phyloP scores from a whole-genome alignment of 1,140 invertebrate species.

The Acromyrmex heyeri region DNA sequence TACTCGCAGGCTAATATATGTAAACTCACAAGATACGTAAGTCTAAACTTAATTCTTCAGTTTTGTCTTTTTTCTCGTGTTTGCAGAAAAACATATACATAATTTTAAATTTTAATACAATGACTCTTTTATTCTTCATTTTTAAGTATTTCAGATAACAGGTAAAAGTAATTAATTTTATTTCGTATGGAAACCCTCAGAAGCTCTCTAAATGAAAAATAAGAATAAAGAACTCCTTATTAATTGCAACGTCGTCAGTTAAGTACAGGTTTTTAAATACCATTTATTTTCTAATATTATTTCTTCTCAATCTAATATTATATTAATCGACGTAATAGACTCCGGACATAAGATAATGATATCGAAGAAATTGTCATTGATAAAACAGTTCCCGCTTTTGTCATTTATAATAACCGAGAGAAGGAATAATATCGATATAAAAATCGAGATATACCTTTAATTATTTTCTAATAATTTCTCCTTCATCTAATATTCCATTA shows the following conservation, averaged over 20 bases:
- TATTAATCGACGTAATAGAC: not conserved
- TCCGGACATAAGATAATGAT: constrained; percentile 14
- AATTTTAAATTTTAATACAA: not conserved
- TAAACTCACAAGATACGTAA: constrained; percentile 1
- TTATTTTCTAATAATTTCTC: not conserved
- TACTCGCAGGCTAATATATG: not conserved
- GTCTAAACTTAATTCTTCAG: not conserved
- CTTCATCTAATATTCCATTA: constrained; percentile 1
- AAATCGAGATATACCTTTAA: not conserved
- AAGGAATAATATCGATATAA: not conserved
- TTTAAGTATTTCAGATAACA: not conserved
- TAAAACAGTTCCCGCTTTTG: not conserved
- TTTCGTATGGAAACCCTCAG: not conserved
- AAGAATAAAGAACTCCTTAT: not conserved
- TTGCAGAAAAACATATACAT: no score
- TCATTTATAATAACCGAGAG: not conserved
- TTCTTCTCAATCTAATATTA: not conserved
- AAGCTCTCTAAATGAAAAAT: not conserved
- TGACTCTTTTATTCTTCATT: not conserved
- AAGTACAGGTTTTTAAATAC: not conserved
- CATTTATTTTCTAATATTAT: not conserved
- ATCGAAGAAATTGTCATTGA: not conserved
- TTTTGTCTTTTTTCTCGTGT: not conserved
- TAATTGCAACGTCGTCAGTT: not conserved
- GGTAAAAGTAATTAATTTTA: not conserved